Conservation (phyloP, 2,888 invertebrate species). For the Watsonalla cultraria region DNA sequence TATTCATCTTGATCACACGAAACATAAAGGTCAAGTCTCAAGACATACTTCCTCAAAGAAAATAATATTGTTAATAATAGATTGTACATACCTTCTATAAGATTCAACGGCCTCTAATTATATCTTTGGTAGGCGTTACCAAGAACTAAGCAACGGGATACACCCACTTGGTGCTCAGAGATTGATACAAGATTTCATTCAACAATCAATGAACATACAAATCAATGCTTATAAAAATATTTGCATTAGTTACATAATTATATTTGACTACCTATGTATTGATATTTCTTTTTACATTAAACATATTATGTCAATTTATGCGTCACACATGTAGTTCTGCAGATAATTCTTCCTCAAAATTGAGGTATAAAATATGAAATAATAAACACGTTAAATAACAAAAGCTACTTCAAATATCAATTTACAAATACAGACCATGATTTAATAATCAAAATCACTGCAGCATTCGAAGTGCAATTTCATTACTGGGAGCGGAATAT, state of each 20-base stretch:
- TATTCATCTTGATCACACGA: background rate
- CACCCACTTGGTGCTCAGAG: slow-evolving; percentile 32
- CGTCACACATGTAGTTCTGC: too few relatives aligned
- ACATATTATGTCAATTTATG: too few relatives aligned
- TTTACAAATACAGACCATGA: slow-evolving; percentile 48
- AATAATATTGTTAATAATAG: background rate
- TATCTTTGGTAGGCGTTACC: slow-evolving; percentile 22
- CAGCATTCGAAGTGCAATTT: slow-evolving; percentile 67
- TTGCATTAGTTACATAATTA: too few relatives aligned
- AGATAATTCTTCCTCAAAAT: too few relatives aligned
- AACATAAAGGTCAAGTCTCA: background rate
- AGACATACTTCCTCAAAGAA: background rate
- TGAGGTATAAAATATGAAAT: too few relatives aligned
- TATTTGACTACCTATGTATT: too few relatives aligned
- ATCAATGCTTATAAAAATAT: background rate
- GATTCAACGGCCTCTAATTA: slow-evolving; percentile 23
- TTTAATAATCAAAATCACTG: slow-evolving; percentile 69
- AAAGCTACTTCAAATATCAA: slow-evolving; percentile 29
- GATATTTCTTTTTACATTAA: too few relatives aligned
- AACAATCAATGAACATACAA: background rate
- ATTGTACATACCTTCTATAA: slow-evolving; percentile 2
- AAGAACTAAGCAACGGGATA: slow-evolving; percentile 21
- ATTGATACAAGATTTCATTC: slow-evolving; percentile 16
- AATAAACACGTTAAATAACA: slow-evolving; percentile 2
- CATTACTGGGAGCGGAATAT: slow-evolving; percentile 65